Conservation (phyloP, 2,113 vertebrate genomes). For the Gymnarchus niloticus region DNA sequence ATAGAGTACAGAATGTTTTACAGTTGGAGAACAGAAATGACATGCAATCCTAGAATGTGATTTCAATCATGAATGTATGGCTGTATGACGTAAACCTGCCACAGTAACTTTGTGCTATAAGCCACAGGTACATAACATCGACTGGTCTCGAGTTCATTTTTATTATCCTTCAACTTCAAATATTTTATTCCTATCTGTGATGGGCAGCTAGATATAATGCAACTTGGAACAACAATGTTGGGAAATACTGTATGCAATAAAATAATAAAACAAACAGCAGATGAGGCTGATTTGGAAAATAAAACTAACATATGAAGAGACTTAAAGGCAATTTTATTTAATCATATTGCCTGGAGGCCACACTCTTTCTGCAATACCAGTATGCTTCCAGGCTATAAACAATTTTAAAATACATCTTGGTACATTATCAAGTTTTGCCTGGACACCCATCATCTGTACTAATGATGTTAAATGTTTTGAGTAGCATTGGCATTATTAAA, state of each 20-base stretch:
- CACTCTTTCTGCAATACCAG: background rate
- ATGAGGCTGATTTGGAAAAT: background rate
- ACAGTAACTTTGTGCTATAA: background rate
- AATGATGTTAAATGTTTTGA: conserved; percentile 6
- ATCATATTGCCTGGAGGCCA: background rate
- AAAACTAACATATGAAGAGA: background rate
- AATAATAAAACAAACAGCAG: background rate
- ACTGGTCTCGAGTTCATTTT: background rate
- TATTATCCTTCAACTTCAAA: background rate
- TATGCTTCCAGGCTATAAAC: background rate
- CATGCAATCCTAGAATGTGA: background rate
- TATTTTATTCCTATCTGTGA: background rate
- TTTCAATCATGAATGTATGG: background rate
- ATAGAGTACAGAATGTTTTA: background rate
- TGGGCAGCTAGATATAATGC: background rate
- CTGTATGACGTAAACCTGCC: background rate
- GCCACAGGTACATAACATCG: background rate
- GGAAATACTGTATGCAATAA: background rate
- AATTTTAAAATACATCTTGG: background rate
- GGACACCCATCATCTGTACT: conserved; percentile 4
- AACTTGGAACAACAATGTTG: background rate
- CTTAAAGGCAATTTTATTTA: background rate
- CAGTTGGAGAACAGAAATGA: background rate
- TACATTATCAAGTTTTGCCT: background rate
- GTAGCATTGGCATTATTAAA: background rate